These are phyloP conservation scores for Maniola jurtina DNA, from an alignment of 1,140 invertebrate species.

Conservation along the genomic window DNA sequence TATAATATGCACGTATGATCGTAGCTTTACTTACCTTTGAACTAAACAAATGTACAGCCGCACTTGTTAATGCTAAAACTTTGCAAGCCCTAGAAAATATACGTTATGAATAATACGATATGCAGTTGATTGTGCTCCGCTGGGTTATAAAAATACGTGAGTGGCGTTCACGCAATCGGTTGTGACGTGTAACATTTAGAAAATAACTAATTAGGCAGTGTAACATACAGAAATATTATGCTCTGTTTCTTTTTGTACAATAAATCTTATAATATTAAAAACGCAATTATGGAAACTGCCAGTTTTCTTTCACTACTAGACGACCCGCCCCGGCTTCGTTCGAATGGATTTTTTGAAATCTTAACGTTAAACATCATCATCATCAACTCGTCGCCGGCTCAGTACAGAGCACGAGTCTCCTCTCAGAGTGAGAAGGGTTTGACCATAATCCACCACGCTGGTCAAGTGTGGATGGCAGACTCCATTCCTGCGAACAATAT, in stretches of 20 bases:
- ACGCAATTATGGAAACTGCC: conserved; percentile 32
- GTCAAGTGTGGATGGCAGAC: no score
- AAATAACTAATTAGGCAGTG: conserved; percentile 28
- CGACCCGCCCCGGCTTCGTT: neutral
- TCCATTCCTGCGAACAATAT: no score
- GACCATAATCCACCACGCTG: no score
- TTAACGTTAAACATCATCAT: no score
- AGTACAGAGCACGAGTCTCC: no score
- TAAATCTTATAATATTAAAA: conserved; percentile 32
- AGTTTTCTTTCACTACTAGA: conserved; percentile 36
- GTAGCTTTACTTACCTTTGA: neutral
- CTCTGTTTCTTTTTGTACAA: conserved; percentile 7
- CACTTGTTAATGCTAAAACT: conserved; percentile 23
- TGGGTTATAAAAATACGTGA: conserved; percentile 32
- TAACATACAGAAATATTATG: conserved; percentile 15
- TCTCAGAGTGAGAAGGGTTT: no score
- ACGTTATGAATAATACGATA: conserved; percentile 29
- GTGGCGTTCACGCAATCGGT: conserved; percentile 36
- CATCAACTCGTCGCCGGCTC: no score
- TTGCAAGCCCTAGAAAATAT: conserved; percentile 22
- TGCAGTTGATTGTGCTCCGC: conserved; percentile 22
- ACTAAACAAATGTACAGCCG: neutral
- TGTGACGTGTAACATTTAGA: conserved; percentile 27
- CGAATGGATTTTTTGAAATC: no score
- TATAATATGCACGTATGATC: neutral